Percentiles rank a stretch among this genome's conserved stretches.
phyloP scores from a whole-genome alignment of 2,113 vertebrate genomes.

The Alethe diademata region DNA sequence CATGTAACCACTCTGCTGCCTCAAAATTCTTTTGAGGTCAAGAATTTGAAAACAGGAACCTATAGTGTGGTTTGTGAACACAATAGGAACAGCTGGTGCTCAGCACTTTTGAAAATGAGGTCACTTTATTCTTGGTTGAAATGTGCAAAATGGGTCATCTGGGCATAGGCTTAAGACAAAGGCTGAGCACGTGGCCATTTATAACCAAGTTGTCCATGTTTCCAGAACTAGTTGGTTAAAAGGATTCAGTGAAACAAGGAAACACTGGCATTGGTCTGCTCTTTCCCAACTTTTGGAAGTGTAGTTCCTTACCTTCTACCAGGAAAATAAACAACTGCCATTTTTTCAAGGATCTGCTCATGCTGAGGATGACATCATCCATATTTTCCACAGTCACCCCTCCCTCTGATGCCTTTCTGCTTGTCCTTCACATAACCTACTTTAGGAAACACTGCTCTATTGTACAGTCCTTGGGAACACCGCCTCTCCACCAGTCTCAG shows the following conservation, averaged over 20 bases:
- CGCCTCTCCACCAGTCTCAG: conserved; percentile 3
- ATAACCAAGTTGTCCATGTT: conserved; percentile 32
- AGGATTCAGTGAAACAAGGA: background rate
- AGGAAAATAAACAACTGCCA: background rate
- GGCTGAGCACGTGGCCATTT: conserved; percentile 8
- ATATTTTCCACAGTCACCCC: background rate
- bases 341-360: background rate
- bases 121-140: conserved; percentile 66
- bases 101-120: conserved; percentile 65
- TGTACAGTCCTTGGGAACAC: conserved; percentile 36
- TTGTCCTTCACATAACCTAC: conserved; percentile 46
- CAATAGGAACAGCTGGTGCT: conserved; percentile 62
- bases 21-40: conserved; percentile 49
- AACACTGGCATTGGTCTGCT: background rate
- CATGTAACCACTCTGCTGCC: background rate
- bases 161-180: conserved; percentile 59
- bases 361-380: conserved; percentile 29
- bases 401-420: conserved; percentile 30
- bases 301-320: background rate
- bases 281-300: background rate
- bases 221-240: background rate
- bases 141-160: conserved; percentile 66
- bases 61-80: background rate
- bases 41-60: conserved; percentile 48
- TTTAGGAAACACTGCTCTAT: conserved; percentile 47